Conservation (phyloP, 2,113 vertebrate genomes). For the Peromyscus polionotus region DNA sequence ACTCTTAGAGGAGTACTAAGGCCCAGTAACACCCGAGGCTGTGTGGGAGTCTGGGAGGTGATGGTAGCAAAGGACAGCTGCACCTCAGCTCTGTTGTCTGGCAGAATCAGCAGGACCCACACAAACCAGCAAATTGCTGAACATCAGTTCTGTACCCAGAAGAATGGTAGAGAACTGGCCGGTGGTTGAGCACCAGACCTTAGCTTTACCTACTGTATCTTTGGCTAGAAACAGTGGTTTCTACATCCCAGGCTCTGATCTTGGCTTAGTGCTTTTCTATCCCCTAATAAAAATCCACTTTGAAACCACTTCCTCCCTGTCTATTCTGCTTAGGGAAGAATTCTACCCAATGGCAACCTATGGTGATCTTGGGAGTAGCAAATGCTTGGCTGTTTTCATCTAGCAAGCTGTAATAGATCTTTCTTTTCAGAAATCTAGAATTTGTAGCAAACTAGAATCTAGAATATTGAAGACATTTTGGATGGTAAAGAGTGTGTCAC, state of each 20-base stretch:
- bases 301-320: not conserved
- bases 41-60: not conserved
- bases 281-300: not conserved
- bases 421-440: not conserved
- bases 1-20: not conserved
- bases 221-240: not conserved
- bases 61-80: not conserved
- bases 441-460: not conserved
- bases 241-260: not conserved
- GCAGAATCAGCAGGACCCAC: not conserved
- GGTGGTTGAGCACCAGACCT: not conserved
- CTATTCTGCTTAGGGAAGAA: not conserved
- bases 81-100: not conserved
- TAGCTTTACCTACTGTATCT: not conserved
- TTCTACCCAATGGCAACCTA: not conserved
- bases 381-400: not conserved
- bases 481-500: not conserved
- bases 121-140: not conserved
- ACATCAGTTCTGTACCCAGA: not conserved
- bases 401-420: not conserved
- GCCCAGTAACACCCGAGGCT: not conserved
- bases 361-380: not conserved
- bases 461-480: not conserved
- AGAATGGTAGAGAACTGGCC: not conserved
- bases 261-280: not conserved